phyloP scores from a whole-genome alignment of 2,797 vertebrate genomes.

The Sebastes nivosus region DNA sequence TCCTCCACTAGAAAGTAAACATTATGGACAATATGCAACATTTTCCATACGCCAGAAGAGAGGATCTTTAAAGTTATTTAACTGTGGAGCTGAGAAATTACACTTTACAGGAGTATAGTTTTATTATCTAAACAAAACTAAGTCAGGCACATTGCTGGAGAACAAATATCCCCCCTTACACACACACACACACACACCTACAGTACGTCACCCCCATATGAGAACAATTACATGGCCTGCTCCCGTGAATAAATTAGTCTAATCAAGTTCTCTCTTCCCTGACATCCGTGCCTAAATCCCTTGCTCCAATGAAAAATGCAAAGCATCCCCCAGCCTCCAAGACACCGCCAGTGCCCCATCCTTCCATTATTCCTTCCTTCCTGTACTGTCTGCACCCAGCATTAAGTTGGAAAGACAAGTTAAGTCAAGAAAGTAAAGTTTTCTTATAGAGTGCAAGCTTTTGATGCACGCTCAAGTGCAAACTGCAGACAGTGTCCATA shows the following conservation, averaged over 20 bases:
- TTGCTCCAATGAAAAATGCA: constrained; percentile 33
- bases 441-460: not conserved
- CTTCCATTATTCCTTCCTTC: constrained; percentile 40
- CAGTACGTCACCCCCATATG: constrained; percentile 53
- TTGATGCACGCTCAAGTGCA: not conserved
- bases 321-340: constrained; percentile 21
- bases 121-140: not conserved
- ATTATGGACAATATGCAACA: not conserved
- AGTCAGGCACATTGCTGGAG: not conserved
- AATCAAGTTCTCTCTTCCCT: constrained; percentile 67
- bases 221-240: constrained; percentile 66
- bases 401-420: not conserved
- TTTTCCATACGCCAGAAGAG: not conserved
- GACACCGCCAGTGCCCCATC: constrained; percentile 12
- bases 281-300: constrained; percentile 68
- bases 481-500: not conserved
- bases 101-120: not conserved
- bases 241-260: constrained; percentile 71
- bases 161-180: constrained; percentile 22
- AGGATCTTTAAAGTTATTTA: not conserved
- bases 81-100: not conserved
- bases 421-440: not conserved
- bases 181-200: constrained; percentile 23
- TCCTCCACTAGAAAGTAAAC: not conserved
- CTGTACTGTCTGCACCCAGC: constrained; percentile 9